These are phyloP conservation scores for Paramormyrops hopkinsi DNA, from an alignment of 2,797 vertebrate genomes.

Conservation along the genomic window DNA sequence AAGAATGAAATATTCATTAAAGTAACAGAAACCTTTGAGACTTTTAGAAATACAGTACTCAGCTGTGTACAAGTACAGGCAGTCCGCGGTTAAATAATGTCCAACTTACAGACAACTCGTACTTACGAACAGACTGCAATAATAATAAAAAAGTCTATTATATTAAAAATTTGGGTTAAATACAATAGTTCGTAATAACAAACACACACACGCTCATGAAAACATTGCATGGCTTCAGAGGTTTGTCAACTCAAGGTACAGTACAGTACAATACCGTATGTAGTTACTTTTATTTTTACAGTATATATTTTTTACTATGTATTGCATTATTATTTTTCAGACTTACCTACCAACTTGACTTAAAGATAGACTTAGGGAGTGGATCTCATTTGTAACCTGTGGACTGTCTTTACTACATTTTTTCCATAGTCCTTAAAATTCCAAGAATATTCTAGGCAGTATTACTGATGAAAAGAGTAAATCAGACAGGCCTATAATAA, in stretches of 20 bases:
- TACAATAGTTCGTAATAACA: not conserved
- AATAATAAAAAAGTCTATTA: not conserved
- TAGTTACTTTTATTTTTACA: not conserved
- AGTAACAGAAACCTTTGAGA: not conserved
- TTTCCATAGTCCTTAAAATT: not conserved
- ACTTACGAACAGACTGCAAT: not conserved
- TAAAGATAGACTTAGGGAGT: not conserved
- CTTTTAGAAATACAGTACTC: not conserved
- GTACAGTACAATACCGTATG: not conserved
- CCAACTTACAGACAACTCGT: not conserved
- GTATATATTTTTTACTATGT: not conserved
- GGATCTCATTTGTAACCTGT: not conserved
- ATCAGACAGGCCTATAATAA: not conserved
- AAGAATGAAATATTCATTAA: slow-evolving; percentile 17
- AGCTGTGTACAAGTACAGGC: not conserved
- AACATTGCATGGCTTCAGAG: not conserved
- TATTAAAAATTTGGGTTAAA: not conserved
- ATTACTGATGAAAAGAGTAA: not conserved
- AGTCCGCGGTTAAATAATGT: not conserved
- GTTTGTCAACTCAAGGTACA: not conserved
- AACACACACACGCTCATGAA: not conserved
- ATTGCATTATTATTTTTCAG: not conserved
- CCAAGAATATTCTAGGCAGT: not conserved
- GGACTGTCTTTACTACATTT: not conserved
- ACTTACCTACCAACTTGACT: not conserved